Percentiles rank a stretch among this genome's conserved stretches.
phyloP scores from a whole-genome alignment of 2,888 invertebrate species.

The Diploptera punctata region DNA sequence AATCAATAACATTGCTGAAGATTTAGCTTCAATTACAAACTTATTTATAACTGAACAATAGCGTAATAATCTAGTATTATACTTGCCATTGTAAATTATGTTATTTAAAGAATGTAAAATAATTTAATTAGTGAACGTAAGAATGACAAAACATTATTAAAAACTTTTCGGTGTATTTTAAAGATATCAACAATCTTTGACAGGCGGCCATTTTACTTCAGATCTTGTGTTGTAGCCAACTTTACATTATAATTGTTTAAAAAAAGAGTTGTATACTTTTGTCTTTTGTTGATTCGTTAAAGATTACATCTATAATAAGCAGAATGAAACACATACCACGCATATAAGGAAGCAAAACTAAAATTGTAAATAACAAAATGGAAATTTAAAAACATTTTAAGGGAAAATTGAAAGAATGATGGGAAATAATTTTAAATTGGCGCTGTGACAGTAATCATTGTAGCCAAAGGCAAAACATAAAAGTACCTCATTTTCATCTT shows the following conservation, averaged over 20 bases:
- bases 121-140: neutral
- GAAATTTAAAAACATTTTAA: neutral
- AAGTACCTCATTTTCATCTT: neutral
- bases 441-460: too few species aligned
- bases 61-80: neutral
- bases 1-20: constrained; percentile 30
- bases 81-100: neutral
- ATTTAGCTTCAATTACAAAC: neutral
- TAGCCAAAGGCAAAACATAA: neutral
- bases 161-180: neutral
- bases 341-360: neutral
- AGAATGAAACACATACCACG: neutral
- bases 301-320: neutral
- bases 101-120: neutral
- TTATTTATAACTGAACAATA: constrained; percentile 2
- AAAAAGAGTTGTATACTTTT: neutral
- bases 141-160: neutral
- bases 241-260: neutral
- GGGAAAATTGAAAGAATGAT: neutral
- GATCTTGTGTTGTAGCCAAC: neutral
- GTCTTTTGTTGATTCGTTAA: neutral
- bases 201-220: constrained; percentile 23
- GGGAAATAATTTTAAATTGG: too few species aligned
- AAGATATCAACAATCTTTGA: constrained; percentile 30
- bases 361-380: neutral